These are phyloP conservation scores for Papilio polyxenes DNA, from an alignment of 1,140 invertebrate species.

Conservation along the genomic window DNA sequence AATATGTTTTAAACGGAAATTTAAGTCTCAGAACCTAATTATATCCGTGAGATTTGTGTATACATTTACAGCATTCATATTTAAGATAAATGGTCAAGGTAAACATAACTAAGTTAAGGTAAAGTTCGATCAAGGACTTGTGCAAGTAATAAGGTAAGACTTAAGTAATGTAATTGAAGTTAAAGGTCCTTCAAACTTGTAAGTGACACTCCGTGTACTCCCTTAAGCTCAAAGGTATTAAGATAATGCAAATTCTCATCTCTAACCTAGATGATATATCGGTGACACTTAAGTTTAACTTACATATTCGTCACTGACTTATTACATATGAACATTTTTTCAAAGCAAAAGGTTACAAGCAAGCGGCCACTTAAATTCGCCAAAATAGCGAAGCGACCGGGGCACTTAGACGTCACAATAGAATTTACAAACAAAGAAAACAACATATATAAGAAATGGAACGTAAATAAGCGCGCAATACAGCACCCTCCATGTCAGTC, in stretches of 20 bases:
- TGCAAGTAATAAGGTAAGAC: constrained; percentile 27
- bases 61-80: neutral
- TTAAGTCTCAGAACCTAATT: too few species aligned
- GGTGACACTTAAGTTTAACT: neutral
- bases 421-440: too few species aligned
- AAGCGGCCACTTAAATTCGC: too few species aligned
- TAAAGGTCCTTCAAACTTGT: constrained; percentile 27
- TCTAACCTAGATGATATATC: neutral
- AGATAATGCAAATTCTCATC: neutral
- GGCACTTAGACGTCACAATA: too few species aligned
- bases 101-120: neutral
- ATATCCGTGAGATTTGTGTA: neutral
- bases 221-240: neutral
- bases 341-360: too few species aligned
- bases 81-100: constrained; percentile 4
- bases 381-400: too few species aligned
- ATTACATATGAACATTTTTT: neutral
- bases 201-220: constrained; percentile 3
- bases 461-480: too few species aligned
- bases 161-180: constrained; percentile 32
- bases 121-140: neutral
- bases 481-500: too few species aligned
- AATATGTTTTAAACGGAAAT: too few species aligned
- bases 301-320: neutral
- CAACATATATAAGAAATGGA: too few species aligned